These are phyloP conservation scores for Penaeus chinensis DNA, from an alignment of 1,140 invertebrate species.

Conservation along the genomic window DNA sequence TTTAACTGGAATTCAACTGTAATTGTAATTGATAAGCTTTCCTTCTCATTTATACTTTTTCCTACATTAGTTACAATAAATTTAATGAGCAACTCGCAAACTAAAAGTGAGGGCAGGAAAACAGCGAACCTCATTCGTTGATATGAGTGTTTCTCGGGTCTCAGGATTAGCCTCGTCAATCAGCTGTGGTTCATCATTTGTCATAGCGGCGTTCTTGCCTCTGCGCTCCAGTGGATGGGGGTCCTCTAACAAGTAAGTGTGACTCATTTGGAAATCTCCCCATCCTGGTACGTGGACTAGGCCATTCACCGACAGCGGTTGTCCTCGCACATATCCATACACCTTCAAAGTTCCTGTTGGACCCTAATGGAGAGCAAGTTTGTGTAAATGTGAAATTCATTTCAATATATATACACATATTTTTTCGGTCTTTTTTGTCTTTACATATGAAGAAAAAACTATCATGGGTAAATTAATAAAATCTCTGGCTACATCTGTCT, in stretches of 20 bases:
- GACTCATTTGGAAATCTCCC: slow-evolving; percentile 90
- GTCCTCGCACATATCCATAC: slow-evolving; percentile 70
- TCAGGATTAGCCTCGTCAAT: slow-evolving; percentile 32
- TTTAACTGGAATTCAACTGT: not conserved
- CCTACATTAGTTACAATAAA: too few relatives aligned
- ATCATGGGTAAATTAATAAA: too few relatives aligned
- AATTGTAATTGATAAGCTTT: too few relatives aligned
- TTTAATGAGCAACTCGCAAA: not conserved
- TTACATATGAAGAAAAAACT: too few relatives aligned
- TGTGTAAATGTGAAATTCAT: not conserved
- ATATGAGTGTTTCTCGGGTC: slow-evolving; percentile 77
- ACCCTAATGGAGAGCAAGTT: slow-evolving; percentile 2
- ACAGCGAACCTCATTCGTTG: slow-evolving; percentile 77
- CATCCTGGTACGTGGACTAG: slow-evolving; percentile 90
- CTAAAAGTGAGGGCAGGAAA: not conserved
- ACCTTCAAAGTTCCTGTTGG: slow-evolving; percentile 36
- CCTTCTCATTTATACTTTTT: not conserved
- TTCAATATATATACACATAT: too few relatives aligned
- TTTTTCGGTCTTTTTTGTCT: too few relatives aligned
- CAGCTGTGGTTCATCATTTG: slow-evolving; percentile 25
- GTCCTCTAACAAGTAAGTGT: slow-evolving; percentile 82
- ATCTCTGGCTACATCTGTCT: too few relatives aligned
- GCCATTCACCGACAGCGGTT: slow-evolving; percentile 85
- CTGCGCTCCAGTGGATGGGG: slow-evolving; percentile 76
- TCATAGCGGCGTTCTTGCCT: slow-evolving; percentile 51